phyloP scores from a whole-genome alignment of 1,140 invertebrate genomes.

The Platorchestia sp. region DNA sequence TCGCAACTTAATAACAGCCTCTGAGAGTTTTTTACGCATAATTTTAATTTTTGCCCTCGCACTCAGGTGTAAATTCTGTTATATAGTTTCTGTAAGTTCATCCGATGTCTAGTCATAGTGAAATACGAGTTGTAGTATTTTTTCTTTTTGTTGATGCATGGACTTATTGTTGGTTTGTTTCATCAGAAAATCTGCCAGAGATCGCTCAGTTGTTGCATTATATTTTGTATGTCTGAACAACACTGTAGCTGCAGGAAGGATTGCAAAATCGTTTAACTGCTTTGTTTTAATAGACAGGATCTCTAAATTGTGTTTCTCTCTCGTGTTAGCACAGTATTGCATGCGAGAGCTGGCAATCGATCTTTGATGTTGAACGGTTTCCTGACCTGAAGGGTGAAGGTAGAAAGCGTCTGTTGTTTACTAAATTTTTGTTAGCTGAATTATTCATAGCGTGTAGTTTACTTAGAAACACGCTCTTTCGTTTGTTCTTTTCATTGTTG shows the following conservation, averaged over 20 bases:
- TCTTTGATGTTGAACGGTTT: too few species aligned
- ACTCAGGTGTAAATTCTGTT: too few species aligned
- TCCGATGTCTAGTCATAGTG: not conserved
- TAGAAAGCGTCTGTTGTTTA: not conserved
- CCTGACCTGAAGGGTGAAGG: not conserved
- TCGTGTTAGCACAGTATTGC: not conserved
- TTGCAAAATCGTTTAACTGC: not conserved
- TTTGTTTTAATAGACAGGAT: not conserved
- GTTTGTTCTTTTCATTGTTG: not conserved
- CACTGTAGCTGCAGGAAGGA: not conserved
- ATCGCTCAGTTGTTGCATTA: not conserved
- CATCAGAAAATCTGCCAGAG: not conserved
- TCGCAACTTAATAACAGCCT: not conserved
- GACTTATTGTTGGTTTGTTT: not conserved
- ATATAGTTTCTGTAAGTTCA: not conserved
- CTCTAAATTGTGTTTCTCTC: not conserved
- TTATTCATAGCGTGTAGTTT: not conserved
- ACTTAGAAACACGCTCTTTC: not conserved
- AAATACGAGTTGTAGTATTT: not conserved
- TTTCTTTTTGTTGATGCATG: not conserved
- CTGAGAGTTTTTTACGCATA: not conserved
- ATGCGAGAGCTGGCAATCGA: not conserved
- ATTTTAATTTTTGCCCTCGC: not conserved
- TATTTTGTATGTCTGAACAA: not conserved
- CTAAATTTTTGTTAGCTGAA: not conserved